Conservation (phyloP, 2,113 vertebrate species). For the Heteronetta atricapilla region DNA sequence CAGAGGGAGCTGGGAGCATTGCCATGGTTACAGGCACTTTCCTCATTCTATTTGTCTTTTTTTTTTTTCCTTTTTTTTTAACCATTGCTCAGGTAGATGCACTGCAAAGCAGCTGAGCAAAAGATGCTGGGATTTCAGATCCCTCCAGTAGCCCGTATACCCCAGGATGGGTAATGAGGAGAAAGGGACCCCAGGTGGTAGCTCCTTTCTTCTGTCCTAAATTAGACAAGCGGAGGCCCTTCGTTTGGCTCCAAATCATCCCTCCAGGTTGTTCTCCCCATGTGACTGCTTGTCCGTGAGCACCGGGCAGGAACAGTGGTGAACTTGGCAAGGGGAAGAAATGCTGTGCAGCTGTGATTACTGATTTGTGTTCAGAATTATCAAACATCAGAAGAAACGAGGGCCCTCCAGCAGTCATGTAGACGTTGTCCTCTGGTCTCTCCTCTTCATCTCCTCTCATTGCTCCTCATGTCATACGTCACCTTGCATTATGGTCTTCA, state of each 20-base stretch:
- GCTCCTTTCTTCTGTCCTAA: neutral
- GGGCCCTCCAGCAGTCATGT: neutral
- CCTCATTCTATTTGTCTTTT: neutral
- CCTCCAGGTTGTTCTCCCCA: neutral
- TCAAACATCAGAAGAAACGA: neutral
- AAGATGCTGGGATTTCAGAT: neutral
- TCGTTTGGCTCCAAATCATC: neutral
- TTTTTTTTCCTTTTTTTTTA: neutral
- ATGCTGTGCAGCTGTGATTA: neutral
- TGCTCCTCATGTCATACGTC: neutral
- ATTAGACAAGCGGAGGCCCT: neutral
- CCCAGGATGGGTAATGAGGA: neutral
- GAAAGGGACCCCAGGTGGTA: neutral
- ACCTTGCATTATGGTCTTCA: neutral
- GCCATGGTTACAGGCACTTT: neutral
- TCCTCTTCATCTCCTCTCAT: neutral
- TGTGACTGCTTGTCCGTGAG: neutral
- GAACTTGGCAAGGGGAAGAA: neutral
- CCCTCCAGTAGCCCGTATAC: fast-evolving
- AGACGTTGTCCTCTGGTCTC: neutral
- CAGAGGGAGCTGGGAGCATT: neutral
- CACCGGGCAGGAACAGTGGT: neutral
- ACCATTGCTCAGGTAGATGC: neutral
- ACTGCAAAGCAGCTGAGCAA: neutral
- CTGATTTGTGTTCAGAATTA: neutral